A percentile compares a stretch with the other conserved stretches of the same genome.
These are phyloP conservation scores for Chloroclysta siterata DNA, from an alignment of 2,888 invertebrate genomes.

Conservation along the genomic window DNA sequence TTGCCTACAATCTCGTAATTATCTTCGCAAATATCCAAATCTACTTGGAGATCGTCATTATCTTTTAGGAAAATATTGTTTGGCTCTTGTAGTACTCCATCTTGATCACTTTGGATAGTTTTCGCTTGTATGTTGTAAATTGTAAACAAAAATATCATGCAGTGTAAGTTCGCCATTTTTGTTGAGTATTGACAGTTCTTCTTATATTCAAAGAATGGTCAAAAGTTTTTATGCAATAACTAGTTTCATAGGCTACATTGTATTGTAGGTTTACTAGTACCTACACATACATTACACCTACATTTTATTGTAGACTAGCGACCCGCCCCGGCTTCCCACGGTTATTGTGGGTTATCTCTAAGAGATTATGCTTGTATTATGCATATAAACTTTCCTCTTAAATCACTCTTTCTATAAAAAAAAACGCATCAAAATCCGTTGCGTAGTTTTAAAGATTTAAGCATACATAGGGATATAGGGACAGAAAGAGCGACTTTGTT, in stretches of 20 bases:
- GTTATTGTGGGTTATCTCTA: no score
- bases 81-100: constrained; percentile 1
- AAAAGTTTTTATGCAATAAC: constrained; percentile 10
- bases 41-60: constrained; percentile 53
- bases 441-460: no score
- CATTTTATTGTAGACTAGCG: no score
- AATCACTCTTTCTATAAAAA: no score
- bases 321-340: no score
- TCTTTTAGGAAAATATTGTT: constrained; percentile 43
- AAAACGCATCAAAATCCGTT: no score
- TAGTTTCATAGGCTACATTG: not conserved
- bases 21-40: constrained; percentile 50
- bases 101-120: not conserved
- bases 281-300: no score
- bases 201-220: not conserved
- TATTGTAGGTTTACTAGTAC: no score
- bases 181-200: constrained; percentile 4
- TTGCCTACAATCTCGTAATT: constrained; percentile 56
- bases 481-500: no score
- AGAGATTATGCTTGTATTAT: no score
- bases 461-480: no score
- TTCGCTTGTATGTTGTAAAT: constrained; percentile 10
- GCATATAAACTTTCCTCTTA: no score
- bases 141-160: constrained; percentile 7
- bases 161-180: constrained; percentile 11